Base-by-base conservation (phyloP, 2,888 invertebrate genomes). In the Harpalus rufipes region DNA sequence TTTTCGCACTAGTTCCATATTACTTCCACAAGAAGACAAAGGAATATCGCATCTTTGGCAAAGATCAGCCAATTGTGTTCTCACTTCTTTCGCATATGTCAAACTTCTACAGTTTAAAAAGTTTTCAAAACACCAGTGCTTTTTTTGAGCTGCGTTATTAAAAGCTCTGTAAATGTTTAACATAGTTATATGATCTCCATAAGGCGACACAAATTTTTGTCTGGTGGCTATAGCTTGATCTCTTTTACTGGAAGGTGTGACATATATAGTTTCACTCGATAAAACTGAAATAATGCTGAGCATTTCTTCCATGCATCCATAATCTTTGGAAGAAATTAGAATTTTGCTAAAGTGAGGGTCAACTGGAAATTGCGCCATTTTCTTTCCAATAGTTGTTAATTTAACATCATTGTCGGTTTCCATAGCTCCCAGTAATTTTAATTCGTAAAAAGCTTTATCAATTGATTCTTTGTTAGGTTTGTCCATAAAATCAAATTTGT, bases 171-270 rank as follows among this genome's bases (percentile, higher is more conserved):
- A 98, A 56, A 98, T 95, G 90, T 98, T 99, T 12, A 99, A 92
- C 81, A 98, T 92, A 0, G 97, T 98, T 63, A 99, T 92, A 89
- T 98, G 98, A 91, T 99, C 99, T 10, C 99, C 99, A 87, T 96
- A 94, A 18, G 95, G 93, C 0, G 97, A 96, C 84, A 94, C 91
- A 90, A 98, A 98, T 91, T 97, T 97, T 86, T 93, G 92, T 88
- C 95, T 93, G 0, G 95, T 95, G 87, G 94, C 93, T 51, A 94
- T 89, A 0, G 96, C 96, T 89, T 96, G 94, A 87, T 96, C 96
- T 84, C 95, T 92, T 91, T 96, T 96, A 65, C 94, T 93, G 86
- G 94, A 92, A 80, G 96, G 95, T 76, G 94, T 95, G 86, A 95
- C 92, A 88, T 97, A 95, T 78, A 99, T 93, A 86, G 96, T 96